phyloP scores from a whole-genome alignment of 2,113 vertebrate species.

The Orientallactaga bullata region DNA sequence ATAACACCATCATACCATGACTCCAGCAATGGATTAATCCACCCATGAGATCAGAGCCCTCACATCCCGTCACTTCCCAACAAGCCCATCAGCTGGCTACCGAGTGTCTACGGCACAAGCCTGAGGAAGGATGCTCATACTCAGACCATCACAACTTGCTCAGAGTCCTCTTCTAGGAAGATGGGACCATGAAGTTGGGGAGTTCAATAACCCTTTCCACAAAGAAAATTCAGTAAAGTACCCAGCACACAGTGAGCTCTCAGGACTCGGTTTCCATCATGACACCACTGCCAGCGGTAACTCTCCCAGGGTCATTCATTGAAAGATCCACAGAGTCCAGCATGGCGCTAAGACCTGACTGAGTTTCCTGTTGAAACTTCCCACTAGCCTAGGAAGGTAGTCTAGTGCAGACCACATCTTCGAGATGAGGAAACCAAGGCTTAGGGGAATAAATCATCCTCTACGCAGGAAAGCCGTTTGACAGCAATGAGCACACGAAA shows the following conservation, averaged over 20 bases:
- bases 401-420: not conserved
- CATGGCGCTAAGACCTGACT: not conserved
- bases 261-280: too few species aligned
- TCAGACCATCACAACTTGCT: not conserved
- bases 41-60: not conserved
- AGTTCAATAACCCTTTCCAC: not conserved
- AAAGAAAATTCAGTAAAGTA: fast-evolving
- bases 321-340: not conserved
- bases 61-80: not conserved
- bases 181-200: not conserved
- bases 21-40: not conserved
- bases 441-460: not conserved
- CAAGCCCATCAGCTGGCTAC: not conserved
- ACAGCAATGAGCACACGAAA: not conserved
- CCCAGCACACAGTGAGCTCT: fast-evolving
- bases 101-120: not conserved
- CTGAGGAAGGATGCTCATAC: not conserved
- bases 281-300: fast-evolving
- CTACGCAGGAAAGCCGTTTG: not conserved
- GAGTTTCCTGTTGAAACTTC: not conserved
- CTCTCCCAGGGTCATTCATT: not conserved
- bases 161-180: not conserved
- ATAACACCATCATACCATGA: not conserved
- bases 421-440: not conserved
- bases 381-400: not conserved